Conservation (phyloP, 2,797 vertebrate genomes). For the Ataeniobius toweri region DNA sequence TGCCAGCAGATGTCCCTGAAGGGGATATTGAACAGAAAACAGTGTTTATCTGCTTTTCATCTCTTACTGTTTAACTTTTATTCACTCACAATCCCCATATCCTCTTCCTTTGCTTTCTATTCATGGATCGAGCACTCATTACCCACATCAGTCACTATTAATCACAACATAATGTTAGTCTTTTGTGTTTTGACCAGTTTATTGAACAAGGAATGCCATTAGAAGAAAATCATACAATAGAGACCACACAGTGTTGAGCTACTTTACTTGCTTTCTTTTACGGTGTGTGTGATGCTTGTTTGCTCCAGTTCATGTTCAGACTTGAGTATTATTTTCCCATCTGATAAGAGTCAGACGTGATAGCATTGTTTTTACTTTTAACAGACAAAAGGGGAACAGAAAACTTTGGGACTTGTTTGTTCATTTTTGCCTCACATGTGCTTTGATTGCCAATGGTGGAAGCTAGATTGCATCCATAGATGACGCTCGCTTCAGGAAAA, state of each 20-base stretch:
- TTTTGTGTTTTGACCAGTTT: not conserved
- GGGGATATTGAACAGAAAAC: constrained; percentile 4
- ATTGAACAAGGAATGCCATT: not conserved
- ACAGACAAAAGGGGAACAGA: not conserved
- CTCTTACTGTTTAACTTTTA: constrained; percentile 13
- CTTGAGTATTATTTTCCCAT: not conserved
- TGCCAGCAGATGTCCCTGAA: constrained; percentile 6
- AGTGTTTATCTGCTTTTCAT: not conserved
- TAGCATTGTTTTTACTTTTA: not conserved
- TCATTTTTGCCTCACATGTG: not conserved
- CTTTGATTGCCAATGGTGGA: not conserved
- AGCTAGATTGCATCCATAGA: not conserved
- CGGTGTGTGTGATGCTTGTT: not conserved
- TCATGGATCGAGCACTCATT: not conserved
- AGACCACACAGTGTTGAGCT: not conserved
- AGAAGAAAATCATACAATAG: not conserved
- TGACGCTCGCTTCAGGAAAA: too few species aligned
- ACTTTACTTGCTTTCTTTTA: not conserved
- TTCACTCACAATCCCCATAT: not conserved
- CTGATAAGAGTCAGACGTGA: not conserved
- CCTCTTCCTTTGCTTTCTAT: constrained; percentile 1
- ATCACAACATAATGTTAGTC: not conserved
- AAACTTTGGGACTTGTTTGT: not conserved
- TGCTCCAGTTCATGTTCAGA: not conserved
- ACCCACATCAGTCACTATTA: not conserved